Evolutionary conservation across 2,113 vertebrate genomes (phyloP).

Genomic region (Vanacampus margaritifer): DNA sequence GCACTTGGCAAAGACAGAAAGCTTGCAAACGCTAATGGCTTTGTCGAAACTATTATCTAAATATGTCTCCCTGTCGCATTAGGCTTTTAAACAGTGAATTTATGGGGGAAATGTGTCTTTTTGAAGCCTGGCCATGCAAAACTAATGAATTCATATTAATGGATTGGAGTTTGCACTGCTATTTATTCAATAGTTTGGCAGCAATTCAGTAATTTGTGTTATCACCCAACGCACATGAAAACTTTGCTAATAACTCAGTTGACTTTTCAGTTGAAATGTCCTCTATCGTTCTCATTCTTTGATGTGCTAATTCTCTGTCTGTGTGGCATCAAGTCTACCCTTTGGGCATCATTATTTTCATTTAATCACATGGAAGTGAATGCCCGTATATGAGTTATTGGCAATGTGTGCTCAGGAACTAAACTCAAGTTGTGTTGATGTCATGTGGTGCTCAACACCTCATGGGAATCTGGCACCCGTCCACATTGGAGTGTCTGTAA

Average conservation of each 20-base stretch:
- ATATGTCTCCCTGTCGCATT: conserved; percentile 50
- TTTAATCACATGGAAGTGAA: conserved; percentile 56
- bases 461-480: conserved; percentile 36
- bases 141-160: conserved; percentile 34
- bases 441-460: conserved; percentile 21
- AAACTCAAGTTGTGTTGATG: conserved; percentile 37
- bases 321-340: conserved; percentile 22
- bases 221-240: not conserved
- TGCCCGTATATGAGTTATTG: conserved; percentile 25
- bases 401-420: conserved; percentile 21
- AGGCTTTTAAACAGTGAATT: conserved; percentile 49
- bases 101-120: conserved; percentile 25
- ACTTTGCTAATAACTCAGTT: conserved; percentile 6
- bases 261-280: conserved; percentile 8
- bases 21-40: conserved; percentile 50
- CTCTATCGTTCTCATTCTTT: conserved; percentile 12
- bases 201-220: conserved; percentile 1
- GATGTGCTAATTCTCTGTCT: conserved; percentile 7
- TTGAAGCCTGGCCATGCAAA: conserved; percentile 29
- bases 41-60: conserved; percentile 55
- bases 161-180: conserved; percentile 5
- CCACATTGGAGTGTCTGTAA: conserved; percentile 42
- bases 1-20: conserved; percentile 49
- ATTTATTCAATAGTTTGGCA: conserved; percentile 24
- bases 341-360: conserved; percentile 37